Evolutionary conservation across 1,140 invertebrate genomes (phyloP), one percentile per base, ranked within the genome.

Genomic region (Cardiocondyla obscurior): DNA sequence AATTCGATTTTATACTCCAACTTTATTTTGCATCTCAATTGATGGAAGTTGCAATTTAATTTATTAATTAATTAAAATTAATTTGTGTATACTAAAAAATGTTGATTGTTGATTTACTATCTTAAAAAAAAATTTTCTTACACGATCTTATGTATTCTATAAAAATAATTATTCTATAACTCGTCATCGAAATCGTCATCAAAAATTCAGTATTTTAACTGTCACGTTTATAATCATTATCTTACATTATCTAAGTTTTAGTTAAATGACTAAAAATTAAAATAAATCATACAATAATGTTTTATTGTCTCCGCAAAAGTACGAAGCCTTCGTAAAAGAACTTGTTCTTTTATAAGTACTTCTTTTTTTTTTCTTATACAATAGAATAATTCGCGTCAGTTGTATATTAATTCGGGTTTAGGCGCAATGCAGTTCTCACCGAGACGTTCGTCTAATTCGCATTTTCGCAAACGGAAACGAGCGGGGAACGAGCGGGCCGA

Each of bases 401-500:
- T 77, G 19, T 39, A 53, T 44, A 77, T 79, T 79, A 55, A 4
- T 3, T 1, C 28, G 16, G 16, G 44, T 2, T 69, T 42, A 69
- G 62, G 30, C 62, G 62, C 74, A 79, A 79, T 69, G 74, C 74
- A 79, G 46, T 19, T 74, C 39, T 46, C 55, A 46, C 53, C 46
- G 22, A 79, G 46, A 51, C 46, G 46, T 30, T 55, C 36, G 22
- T 69, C 46, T 69, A 69, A 79, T 79, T 22, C 74, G 46, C 46
- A 53, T 79, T 79, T 79, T 79, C 74, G 62, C 74, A 53, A 79
- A 28, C 74, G 74, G 74, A 79, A 79, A 79, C 62, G 33, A 76
- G 72, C 57, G 39, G n/a, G n/a, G 57, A 76, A 62, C 72, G 72
- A 79, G 74, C 74, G 46, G 46, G 36, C 72, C 62, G 46, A 53